Conservation (phyloP, 2,113 vertebrate species). For the Noturus placidus region DNA sequence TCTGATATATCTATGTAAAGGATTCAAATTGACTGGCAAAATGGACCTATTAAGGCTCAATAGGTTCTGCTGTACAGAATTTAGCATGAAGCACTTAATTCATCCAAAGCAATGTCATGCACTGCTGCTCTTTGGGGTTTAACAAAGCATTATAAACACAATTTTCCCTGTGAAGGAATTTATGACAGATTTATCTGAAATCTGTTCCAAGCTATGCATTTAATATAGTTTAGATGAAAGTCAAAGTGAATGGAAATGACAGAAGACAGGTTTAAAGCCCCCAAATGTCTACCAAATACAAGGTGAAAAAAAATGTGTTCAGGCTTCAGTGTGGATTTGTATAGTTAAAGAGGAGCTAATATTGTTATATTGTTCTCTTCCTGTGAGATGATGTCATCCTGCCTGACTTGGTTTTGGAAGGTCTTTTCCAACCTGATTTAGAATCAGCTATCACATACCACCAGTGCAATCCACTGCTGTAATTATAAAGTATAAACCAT, state of each 20-base stretch:
- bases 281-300: constrained; percentile 59
- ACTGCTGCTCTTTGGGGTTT: not conserved
- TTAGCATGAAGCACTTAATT: constrained; percentile 53
- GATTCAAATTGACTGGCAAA: constrained; percentile 33
- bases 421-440: not conserved
- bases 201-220: constrained; percentile 26
- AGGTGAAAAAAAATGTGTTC: not conserved
- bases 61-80: constrained; percentile 48
- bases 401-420: not conserved
- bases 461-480: not conserved
- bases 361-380: not conserved
- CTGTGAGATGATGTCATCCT: not conserved
- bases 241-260: constrained; percentile 48
- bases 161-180: not conserved
- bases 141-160: not conserved
- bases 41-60: constrained; percentile 29
- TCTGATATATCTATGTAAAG: constrained; percentile 43
- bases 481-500: not conserved
- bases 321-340: not conserved
- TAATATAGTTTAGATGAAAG: constrained; percentile 46
- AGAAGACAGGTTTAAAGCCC: constrained; percentile 49
- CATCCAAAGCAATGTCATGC: not conserved
- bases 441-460: not conserved
- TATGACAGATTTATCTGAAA: not conserved
- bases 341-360: not conserved